A percentile compares a stretch with the other conserved stretches of the same genome.
Evolutionary conservation across 2,888 invertebrate genomes (phyloP).

Genomic region (Drosophila anomelani): DNA sequence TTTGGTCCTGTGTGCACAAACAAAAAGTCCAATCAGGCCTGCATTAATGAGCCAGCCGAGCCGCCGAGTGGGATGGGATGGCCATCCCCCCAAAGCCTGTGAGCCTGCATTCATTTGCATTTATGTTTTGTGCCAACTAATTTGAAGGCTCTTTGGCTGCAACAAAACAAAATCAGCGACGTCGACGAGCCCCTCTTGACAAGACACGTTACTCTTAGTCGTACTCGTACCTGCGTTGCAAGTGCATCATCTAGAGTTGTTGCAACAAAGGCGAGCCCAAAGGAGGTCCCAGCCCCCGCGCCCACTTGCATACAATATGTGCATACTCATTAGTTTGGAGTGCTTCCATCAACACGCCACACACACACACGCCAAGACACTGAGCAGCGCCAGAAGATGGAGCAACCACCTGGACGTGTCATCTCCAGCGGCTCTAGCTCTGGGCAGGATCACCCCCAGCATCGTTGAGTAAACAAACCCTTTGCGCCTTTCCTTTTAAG

Average conservation of each 20-base stretch:
- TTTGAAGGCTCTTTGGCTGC: constrained; percentile 66
- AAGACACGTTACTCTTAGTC: constrained; percentile 56
- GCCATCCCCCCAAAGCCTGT: neutral
- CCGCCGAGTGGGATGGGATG: neutral
- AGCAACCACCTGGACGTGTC: constrained; percentile 40
- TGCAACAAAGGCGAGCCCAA: constrained; percentile 67
- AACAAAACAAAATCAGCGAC: constrained; percentile 77
- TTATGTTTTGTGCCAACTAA: constrained; percentile 80
- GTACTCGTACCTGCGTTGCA: constrained; percentile 41
- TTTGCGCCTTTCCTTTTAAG: constrained; percentile 61
- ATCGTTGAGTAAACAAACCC: constrained; percentile 60
- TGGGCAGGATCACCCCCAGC: constrained; percentile 8
- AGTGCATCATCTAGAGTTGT: constrained; percentile 71
- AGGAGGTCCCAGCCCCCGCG: constrained; percentile 43
- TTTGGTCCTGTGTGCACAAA: constrained; percentile 47
- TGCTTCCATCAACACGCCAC: constrained; percentile 78
- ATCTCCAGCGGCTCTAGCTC: constrained; percentile 25
- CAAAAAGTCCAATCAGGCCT: constrained; percentile 78
- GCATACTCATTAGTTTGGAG: constrained; percentile 82
- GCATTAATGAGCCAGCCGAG: constrained; percentile 67
- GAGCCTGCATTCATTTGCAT: constrained; percentile 72
- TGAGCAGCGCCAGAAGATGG: constrained; percentile 12
- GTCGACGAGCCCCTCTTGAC: constrained; percentile 47
- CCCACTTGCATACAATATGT: constrained; percentile 75
- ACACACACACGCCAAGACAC: constrained; percentile 47